A percentile compares a stretch with the other conserved stretches of the same genome.
phyloP scores from a whole-genome alignment of 2,888 invertebrate species.

The Willowsia nigromaculata region DNA sequence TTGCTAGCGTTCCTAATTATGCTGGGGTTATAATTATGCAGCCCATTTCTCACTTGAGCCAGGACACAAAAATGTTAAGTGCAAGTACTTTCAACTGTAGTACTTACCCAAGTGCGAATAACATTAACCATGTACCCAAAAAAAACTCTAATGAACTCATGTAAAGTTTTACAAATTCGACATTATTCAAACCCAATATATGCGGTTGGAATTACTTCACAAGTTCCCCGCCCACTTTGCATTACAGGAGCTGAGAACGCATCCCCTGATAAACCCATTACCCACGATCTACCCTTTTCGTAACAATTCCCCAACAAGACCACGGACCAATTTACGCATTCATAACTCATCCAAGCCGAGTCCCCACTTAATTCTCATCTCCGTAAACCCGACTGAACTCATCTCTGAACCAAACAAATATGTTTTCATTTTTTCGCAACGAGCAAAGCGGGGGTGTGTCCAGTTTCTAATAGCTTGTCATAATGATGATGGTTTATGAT shows the following conservation, averaged over 20 bases:
- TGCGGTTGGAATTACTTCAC: too few relatives aligned
- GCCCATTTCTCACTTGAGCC: too few relatives aligned
- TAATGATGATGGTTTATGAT: constrained; percentile 44
- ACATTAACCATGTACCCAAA: too few relatives aligned
- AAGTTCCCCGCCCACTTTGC: too few relatives aligned
- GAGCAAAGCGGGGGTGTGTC: constrained; percentile 53
- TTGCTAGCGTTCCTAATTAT: too few relatives aligned
- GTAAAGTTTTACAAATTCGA: too few relatives aligned
- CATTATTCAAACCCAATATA: too few relatives aligned
- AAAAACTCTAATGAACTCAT: too few relatives aligned
- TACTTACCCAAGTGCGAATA: too few relatives aligned
- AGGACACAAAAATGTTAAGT: too few relatives aligned
- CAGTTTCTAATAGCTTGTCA: constrained; percentile 52
- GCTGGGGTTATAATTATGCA: too few relatives aligned
- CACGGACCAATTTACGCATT: constrained; percentile 34
- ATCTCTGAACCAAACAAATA: not conserved
- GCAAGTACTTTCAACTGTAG: too few relatives aligned
- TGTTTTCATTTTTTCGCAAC: not conserved
- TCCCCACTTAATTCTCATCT: not conserved
- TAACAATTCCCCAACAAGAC: not conserved
- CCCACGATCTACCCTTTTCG: not conserved
- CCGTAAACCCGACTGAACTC: not conserved
- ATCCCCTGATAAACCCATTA: not conserved
- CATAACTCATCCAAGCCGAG: constrained; percentile 14
- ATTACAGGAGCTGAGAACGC: not conserved